These are phyloP conservation scores for Canis aureus DNA, from an alignment of 2,113 vertebrate genomes.

Conservation along the genomic window DNA sequence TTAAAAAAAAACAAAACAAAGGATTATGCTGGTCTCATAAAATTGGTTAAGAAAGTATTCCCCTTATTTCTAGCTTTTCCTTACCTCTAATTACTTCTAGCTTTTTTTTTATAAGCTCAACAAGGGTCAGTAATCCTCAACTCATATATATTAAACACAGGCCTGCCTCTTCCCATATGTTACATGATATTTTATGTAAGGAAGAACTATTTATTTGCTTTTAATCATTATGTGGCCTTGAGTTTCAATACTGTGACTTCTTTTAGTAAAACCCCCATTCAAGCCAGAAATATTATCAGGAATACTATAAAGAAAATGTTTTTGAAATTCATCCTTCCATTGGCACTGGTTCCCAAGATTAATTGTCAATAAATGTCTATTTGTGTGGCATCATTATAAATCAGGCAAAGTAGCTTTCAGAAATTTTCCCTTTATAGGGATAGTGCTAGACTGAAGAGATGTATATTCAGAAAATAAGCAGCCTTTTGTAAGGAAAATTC, in stretches of 20 bases:
- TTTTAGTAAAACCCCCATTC: constrained; percentile 56
- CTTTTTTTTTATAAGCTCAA: neutral
- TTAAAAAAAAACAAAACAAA: neutral
- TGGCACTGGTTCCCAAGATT: constrained; percentile 26
- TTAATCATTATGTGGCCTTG: constrained; percentile 21
- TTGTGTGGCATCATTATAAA: constrained; percentile 65
- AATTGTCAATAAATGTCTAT: constrained; percentile 55
- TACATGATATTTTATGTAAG: neutral
- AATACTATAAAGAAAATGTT: constrained; percentile 19
- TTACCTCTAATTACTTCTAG: neutral
- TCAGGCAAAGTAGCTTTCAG: constrained; percentile 55
- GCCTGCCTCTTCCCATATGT: neutral
- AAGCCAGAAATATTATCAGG: constrained; percentile 18
- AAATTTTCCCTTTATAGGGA: constrained; percentile 60
- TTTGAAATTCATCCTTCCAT: constrained; percentile 61
- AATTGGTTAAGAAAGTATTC: neutral
- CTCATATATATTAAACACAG: neutral
- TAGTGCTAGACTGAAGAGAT: constrained; percentile 57
- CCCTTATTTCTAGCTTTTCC: neutral
- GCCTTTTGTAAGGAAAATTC: constrained; percentile 73
- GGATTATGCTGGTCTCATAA: neutral
- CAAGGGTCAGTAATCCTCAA: constrained; percentile 42
- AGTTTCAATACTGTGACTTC: neutral
- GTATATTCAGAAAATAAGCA: constrained; percentile 43
- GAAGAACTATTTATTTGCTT: neutral